Base-by-base conservation (phyloP, 37 sponge, comb jelly and placozoan genomes). In the Spongilla lacustris region DNA sequence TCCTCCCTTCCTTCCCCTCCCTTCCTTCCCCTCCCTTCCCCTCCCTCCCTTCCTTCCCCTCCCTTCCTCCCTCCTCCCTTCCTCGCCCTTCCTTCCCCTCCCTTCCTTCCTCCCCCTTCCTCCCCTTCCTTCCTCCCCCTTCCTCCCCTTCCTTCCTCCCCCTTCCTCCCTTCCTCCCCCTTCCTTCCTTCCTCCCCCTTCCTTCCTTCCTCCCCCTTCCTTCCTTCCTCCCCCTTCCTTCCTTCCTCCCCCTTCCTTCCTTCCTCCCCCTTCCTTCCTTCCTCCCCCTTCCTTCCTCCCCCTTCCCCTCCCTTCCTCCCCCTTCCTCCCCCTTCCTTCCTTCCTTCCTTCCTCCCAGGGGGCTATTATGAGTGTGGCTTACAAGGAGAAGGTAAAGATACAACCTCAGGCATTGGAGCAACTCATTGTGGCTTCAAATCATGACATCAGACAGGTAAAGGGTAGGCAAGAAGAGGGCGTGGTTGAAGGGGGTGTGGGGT, bases 331-430 rank as follows among this genome's bases (percentile, higher is more conserved):
- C 13, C 77, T 22, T 48, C 13, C 46, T 17, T 11, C 17, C 68
- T 23, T 32, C 11, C 68, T 17, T 32, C 22, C 81, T 23, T 14
- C 22, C 81, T 23, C 17, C 36, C 46, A 88, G 74, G 95, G 92
- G 19, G 94, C 99, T 6, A 95, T 98, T 94, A 94, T 98, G 95
- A 88, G 85, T 25, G 77, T 98, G 33, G 92, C 96, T 48, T 99
- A 67, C 82, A 89, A 86, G 76, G 99, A 99, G 69, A 90, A 90
- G 30, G n/a, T 98, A 0, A 91, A 91, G 82, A 94, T 99, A 17
- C 74, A 91, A n/a, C 94, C 94, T 1, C 85, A 86, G 66, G 94
- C 95, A 24, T 71, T 97, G 29, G 84, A 90, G 30, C 89, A 94
- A 69, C 84, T 99, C 37, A 91, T 96, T 34, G 50, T 87, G 67